Evolutionary conservation across 2,888 invertebrate genomes (phyloP).

Genomic region (Eumerus sabulonum): DNA sequence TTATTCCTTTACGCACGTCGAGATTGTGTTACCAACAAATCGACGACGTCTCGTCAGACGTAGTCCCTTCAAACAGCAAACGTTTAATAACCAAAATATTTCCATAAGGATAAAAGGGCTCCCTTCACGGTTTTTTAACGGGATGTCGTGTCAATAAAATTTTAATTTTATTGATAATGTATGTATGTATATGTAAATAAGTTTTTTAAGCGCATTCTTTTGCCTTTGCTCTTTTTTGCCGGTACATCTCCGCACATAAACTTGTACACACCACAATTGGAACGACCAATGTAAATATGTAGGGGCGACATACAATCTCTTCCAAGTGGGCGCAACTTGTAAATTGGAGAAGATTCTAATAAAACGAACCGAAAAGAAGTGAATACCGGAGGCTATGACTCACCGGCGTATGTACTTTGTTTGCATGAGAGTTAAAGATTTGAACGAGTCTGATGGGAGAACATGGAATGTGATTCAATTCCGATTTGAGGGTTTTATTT

Average conservation of each 20-base stretch:
- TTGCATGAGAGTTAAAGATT: slow-evolving; percentile 26
- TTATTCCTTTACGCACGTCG: slow-evolving; percentile 6
- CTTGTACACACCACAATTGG: slow-evolving; percentile 48
- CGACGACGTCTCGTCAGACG: neutral
- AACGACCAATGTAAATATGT: slow-evolving; percentile 54
- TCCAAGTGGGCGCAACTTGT: slow-evolving; percentile 55
- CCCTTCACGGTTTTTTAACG: slow-evolving; percentile 13
- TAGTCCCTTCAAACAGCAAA: slow-evolving; percentile 41
- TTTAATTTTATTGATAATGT: slow-evolving; percentile 63
- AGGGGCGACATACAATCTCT: slow-evolving; percentile 43
- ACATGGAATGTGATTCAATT: too few relatives aligned
- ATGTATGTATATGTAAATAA: slow-evolving; percentile 56
- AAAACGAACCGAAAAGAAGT: slow-evolving; percentile 25
- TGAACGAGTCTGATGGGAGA: too few relatives aligned
- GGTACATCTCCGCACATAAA: slow-evolving; percentile 36
- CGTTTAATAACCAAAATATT: slow-evolving; percentile 30
- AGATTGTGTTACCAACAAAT: neutral
- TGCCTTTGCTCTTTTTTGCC: neutral
- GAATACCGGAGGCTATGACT: slow-evolving; percentile 38
- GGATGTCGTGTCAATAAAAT: slow-evolving; percentile 56
- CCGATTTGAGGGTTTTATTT: too few relatives aligned
- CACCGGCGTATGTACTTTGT: slow-evolving; percentile 30
- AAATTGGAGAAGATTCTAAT: slow-evolving; percentile 61
- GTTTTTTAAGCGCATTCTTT: slow-evolving; percentile 29
- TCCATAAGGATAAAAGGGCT: slow-evolving; percentile 24